Conservation (phyloP, 2,888 invertebrate species). For the Drosophila bunnanda region DNA sequence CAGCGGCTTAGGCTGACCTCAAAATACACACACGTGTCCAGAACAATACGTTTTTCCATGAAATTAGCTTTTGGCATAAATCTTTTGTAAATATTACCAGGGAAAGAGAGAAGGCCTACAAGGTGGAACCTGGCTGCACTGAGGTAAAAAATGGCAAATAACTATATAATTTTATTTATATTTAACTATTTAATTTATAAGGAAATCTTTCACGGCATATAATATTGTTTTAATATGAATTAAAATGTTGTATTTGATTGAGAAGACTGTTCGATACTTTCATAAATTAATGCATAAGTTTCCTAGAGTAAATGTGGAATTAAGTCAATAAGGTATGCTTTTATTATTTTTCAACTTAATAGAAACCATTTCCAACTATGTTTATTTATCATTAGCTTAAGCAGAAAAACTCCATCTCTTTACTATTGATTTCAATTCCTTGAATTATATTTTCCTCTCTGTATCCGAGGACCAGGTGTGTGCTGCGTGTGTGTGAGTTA, state of each 20-base stretch:
- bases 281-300: background rate
- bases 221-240: background rate
- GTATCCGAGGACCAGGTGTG: slow-evolving; percentile 23
- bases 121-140: background rate
- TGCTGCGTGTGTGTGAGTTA: slow-evolving; percentile 44
- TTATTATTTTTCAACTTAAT: no score
- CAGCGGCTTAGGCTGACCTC: slow-evolving; percentile 66
- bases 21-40: slow-evolving; percentile 37
- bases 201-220: background rate
- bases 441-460: background rate
- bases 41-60: slow-evolving; percentile 79
- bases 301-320: no score
- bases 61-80: slow-evolving; percentile 80
- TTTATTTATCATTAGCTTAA: no score
- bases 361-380: no score
- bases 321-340: no score
- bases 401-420: no score
- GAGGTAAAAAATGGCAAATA: background rate
- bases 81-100: slow-evolving; percentile 72
- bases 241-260: background rate
- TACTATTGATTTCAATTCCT: background rate
- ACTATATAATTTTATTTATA: no score
- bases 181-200: no score
- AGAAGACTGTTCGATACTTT: background rate
- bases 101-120: slow-evolving; percentile 10